A percentile compares a stretch with the other conserved stretches of the same genome.
phyloP scores from a whole-genome alignment of 2,113 vertebrate genomes.

The Saguinus imperator region DNA sequence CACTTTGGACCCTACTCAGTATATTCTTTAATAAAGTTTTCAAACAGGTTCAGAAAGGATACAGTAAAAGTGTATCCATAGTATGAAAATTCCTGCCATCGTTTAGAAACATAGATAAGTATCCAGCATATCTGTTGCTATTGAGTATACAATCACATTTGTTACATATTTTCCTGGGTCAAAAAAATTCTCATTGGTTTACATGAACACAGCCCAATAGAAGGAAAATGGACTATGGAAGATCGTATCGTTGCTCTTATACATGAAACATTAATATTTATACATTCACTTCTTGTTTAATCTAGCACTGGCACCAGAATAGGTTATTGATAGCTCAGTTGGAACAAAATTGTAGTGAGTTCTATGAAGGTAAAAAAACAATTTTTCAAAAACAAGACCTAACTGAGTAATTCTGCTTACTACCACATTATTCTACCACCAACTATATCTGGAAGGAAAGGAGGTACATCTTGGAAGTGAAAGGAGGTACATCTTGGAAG shows the following conservation, averaged over 20 bases:
- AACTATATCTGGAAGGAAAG: not conserved
- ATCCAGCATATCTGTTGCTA: not conserved
- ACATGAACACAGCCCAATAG: not conserved
- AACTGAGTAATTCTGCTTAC: not conserved
- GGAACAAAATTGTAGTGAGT: not conserved
- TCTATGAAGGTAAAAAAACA: not conserved
- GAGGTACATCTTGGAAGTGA: not conserved
- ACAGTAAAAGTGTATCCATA: not conserved
- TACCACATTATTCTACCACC: not conserved
- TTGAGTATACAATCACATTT: not conserved
- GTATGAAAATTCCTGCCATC: not conserved
- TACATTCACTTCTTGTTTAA: not conserved
- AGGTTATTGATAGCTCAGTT: not conserved
- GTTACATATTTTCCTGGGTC: not conserved
- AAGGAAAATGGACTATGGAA: not conserved
- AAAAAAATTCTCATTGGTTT: not conserved
- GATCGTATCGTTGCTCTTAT: not conserved
- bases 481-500: not conserved
- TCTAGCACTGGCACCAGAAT: not conserved
- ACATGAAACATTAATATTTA: not conserved
- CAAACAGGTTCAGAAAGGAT: not conserved
- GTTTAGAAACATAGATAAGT: not conserved
- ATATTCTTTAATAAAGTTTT: conserved; percentile 40
- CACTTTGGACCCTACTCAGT: too few relatives aligned
- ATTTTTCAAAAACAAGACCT: not conserved